Percentiles rank a stretch among this genome's conserved stretches.
Evolutionary conservation across 1,140 invertebrate genomes (phyloP).

Genomic region (Polypedilum vanderplanki): DNA sequence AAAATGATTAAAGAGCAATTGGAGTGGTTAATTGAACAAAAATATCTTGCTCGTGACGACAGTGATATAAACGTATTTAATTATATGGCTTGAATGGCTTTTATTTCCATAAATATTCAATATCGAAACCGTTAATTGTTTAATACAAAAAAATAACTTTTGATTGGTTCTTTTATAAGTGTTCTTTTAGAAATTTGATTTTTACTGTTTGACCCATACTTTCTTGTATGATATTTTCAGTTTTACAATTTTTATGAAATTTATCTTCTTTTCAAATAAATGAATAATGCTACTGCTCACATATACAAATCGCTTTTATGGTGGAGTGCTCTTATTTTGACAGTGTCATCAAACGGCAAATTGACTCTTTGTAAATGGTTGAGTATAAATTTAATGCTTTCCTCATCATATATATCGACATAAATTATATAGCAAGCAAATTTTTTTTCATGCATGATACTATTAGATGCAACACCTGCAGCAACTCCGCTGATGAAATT

Average conservation of each 20-base stretch:
- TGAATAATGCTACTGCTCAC: conserved; percentile 35
- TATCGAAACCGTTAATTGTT: too few species aligned
- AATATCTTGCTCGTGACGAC: conserved; percentile 93
- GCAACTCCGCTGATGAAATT: conserved; percentile 33
- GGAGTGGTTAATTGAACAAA: conserved; percentile 98
- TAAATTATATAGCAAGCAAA: conserved; percentile 8
- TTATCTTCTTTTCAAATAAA: conserved; percentile 34
- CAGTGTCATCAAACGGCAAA: conserved; percentile 8
- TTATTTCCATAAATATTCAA: too few species aligned
- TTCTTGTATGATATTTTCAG: too few species aligned
- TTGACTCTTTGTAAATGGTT: background rate
- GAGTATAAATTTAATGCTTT: background rate
- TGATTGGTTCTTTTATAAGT: too few species aligned
- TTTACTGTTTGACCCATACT: too few species aligned
- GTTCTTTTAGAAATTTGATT: too few species aligned
- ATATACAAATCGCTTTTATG: conserved; percentile 25
- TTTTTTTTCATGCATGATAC: background rate
- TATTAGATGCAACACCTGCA: conserved; percentile 32
- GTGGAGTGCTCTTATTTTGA: background rate
- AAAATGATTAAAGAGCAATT: conserved; percentile 99
- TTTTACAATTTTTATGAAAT: background rate
- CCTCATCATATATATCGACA: conserved; percentile 11
- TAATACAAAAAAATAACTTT: too few species aligned
- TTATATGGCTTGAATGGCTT: conserved; percentile 80
- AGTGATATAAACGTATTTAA: conserved; percentile 98